phyloP scores from a whole-genome alignment of 1,140 invertebrate genomes.

The Dysdera silvatica region DNA sequence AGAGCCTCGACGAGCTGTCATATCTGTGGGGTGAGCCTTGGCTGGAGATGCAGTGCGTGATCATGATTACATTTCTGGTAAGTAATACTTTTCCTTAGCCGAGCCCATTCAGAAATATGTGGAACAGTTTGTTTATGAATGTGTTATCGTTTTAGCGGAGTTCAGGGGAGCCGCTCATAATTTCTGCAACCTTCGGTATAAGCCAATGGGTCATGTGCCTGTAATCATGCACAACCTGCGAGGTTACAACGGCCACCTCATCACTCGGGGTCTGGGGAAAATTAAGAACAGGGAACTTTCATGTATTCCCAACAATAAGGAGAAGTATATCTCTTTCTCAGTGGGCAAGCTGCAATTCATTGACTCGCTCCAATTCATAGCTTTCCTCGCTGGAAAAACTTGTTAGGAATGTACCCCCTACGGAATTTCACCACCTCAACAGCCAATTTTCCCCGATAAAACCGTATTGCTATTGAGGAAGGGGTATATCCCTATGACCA shows the following conservation, averaged over 20 bases:
- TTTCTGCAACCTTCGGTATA: slow-evolving; percentile 1
- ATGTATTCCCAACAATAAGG: not conserved
- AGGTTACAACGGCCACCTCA: not conserved
- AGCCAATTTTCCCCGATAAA: too few relatives aligned
- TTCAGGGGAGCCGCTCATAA: slow-evolving; percentile 6
- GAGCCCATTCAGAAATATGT: too few relatives aligned
- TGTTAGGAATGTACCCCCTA: too few relatives aligned
- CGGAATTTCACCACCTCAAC: too few relatives aligned
- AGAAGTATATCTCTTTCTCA: slow-evolving; percentile 1
- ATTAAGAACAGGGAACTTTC: not conserved
- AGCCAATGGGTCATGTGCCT: not conserved
- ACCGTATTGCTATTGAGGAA: slow-evolving; percentile 30
- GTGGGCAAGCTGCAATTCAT: too few relatives aligned
- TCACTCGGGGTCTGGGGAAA: not conserved
- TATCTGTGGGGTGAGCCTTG: not conserved
- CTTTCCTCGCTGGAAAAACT: too few relatives aligned
- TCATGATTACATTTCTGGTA: slow-evolving; percentile 6
- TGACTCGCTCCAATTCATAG: too few relatives aligned
- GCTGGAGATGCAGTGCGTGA: not conserved
- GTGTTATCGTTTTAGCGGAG: too few relatives aligned
- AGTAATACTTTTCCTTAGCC: too few relatives aligned
- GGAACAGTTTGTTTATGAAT: too few relatives aligned
- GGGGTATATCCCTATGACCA: slow-evolving; percentile 39
- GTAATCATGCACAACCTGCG: slow-evolving; percentile 8
- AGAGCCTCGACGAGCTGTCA: not conserved